Conservation (phyloP, 2,797 vertebrate genomes). For the Acanthornis magna region DNA sequence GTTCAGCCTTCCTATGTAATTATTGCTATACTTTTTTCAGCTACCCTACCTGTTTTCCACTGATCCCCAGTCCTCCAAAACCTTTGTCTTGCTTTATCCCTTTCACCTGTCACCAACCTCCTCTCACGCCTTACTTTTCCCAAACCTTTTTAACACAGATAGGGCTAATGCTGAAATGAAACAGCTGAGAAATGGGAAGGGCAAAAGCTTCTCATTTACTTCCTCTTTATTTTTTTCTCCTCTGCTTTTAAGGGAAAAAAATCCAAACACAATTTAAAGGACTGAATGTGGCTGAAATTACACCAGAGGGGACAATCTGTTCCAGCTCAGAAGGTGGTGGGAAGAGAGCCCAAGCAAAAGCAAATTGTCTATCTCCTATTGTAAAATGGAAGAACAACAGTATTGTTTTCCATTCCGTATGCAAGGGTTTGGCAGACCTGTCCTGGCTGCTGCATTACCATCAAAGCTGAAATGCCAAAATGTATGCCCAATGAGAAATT, state of each 20-base stretch:
- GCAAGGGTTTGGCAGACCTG: neutral
- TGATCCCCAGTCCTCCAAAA: neutral
- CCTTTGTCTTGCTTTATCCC: neutral
- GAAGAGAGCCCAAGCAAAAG: neutral
- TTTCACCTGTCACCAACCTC: neutral
- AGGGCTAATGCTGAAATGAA: neutral
- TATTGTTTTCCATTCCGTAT: neutral
- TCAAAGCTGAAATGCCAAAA: neutral
- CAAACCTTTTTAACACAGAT: neutral
- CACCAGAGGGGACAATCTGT: neutral
- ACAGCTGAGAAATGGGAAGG: neutral
- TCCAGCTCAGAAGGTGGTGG: neutral
- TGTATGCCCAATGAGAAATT: neutral
- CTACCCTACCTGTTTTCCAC: neutral
- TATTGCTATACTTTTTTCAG: neutral
- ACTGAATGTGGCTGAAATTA: neutral
- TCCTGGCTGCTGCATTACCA: neutral
- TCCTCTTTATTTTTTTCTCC: accelerated
- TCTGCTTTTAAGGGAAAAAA: neutral
- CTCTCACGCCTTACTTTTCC: neutral
- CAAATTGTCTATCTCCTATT: neutral
- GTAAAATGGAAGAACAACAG: neutral
- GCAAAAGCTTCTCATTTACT: neutral
- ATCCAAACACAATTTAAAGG: neutral
- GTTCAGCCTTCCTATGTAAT: neutral